These are phyloP conservation scores for Erythrocercus mccallii DNA, from an alignment of 2,113 vertebrate species.

Conservation along the genomic window DNA sequence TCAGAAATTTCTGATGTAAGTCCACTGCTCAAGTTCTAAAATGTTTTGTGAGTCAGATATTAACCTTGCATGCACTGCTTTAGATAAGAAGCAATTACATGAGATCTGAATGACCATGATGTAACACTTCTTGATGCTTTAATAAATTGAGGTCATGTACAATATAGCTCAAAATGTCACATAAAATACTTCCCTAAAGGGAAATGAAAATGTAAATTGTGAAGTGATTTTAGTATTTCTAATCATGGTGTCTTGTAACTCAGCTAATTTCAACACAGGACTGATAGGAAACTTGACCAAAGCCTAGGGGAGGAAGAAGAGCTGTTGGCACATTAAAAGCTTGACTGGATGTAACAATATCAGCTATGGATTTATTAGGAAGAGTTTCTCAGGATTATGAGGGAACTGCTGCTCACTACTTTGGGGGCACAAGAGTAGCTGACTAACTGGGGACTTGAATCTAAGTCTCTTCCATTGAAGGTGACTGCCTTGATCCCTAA, in stretches of 20 bases:
- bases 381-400: background rate
- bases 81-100: background rate
- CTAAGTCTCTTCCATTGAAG: background rate
- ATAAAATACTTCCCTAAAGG: background rate
- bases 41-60: background rate
- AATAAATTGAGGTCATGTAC: background rate
- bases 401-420: background rate
- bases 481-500: background rate
- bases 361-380: background rate
- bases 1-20: background rate
- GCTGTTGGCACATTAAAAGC: background rate
- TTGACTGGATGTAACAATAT: background rate
- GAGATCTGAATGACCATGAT: background rate
- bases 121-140: background rate
- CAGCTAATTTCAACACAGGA: background rate
- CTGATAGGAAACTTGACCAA: background rate
- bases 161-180: background rate
- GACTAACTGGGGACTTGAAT: background rate
- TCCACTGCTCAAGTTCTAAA: background rate
- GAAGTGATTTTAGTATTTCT: background rate
- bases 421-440: background rate
- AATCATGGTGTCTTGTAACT: background rate
- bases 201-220: background rate
- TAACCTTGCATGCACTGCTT: background rate
- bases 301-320: background rate